These are phyloP conservation scores for Lamprotornis superbus DNA, from an alignment of 2,113 vertebrate species.

Conservation along the genomic window DNA sequence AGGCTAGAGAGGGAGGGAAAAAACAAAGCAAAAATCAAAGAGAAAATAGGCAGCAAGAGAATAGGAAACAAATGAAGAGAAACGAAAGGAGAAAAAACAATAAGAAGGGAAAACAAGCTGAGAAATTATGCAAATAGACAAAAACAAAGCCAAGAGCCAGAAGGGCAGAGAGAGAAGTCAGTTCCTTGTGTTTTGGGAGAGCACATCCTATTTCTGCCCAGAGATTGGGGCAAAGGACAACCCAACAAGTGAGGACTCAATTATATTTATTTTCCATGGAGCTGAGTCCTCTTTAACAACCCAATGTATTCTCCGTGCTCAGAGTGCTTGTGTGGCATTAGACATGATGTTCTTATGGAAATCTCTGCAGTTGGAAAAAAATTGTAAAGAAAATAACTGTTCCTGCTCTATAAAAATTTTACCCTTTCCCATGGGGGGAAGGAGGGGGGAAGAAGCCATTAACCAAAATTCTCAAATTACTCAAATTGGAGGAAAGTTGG, in stretches of 20 bases:
- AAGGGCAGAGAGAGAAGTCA: background rate
- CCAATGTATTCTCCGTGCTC: background rate
- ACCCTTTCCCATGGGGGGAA: background rate
- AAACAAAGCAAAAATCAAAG: background rate
- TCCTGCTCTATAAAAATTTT: background rate
- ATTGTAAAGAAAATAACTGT: background rate
- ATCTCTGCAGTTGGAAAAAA: background rate
- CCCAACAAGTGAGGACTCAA: background rate
- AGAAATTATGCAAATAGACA: conserved; percentile 1
- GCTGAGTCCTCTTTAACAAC: background rate
- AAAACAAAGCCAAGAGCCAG: background rate
- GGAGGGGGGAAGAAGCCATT: background rate
- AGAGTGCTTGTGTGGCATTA: background rate
- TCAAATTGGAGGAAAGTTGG: background rate
- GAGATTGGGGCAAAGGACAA: background rate
- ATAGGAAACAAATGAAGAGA: background rate
- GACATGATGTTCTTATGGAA: conserved; percentile 1
- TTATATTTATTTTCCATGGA: background rate
- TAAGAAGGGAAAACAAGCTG: background rate
- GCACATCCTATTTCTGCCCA: background rate
- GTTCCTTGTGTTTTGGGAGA: background rate
- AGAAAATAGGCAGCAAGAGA: background rate
- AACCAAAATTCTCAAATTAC: background rate
- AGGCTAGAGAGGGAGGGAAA: background rate
- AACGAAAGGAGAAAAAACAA: background rate